A percentile compares a stretch with the other conserved stretches of the same genome.
These are phyloP conservation scores for Mycalesis mineus DNA, from an alignment of 2,888 invertebrate species.

Conservation along the genomic window DNA sequence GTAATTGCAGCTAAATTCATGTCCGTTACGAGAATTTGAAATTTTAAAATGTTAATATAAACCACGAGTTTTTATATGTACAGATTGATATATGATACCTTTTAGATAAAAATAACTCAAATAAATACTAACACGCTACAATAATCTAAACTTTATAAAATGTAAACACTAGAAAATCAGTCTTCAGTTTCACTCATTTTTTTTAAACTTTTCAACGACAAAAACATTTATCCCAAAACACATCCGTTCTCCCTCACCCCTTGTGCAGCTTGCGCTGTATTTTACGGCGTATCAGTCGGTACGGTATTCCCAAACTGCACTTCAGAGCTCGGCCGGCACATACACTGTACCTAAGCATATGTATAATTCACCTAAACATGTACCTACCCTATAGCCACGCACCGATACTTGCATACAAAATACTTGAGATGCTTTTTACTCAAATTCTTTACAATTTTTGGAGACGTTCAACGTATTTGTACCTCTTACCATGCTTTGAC, in stretches of 20 bases:
- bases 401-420: slow-evolving; percentile 28
- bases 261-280: slow-evolving; percentile 45
- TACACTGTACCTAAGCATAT: slow-evolving; percentile 41
- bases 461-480: neutral
- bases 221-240: slow-evolving; percentile 17
- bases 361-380: slow-evolving; percentile 10
- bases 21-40: too few species aligned
- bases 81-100: too few species aligned
- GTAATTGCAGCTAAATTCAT: too few species aligned
- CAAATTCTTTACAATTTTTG: slow-evolving; percentile 15
- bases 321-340: slow-evolving; percentile 62
- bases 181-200: too few species aligned
- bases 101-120: too few species aligned
- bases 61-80: too few species aligned
- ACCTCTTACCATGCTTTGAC: too few species aligned
- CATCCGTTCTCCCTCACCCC: slow-evolving; percentile 28
- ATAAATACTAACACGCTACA: too few species aligned
- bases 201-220: too few species aligned
- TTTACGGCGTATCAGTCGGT: slow-evolving; percentile 75
- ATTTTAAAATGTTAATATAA: too few species aligned
- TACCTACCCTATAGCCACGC: slow-evolving; percentile 15
- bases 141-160: too few species aligned
- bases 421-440: slow-evolving; percentile 14
- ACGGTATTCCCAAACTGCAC: slow-evolving; percentile 78
- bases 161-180: too few species aligned